phyloP scores from a whole-genome alignment of 2,888 invertebrate genomes.

The Drosophila atripex region DNA sequence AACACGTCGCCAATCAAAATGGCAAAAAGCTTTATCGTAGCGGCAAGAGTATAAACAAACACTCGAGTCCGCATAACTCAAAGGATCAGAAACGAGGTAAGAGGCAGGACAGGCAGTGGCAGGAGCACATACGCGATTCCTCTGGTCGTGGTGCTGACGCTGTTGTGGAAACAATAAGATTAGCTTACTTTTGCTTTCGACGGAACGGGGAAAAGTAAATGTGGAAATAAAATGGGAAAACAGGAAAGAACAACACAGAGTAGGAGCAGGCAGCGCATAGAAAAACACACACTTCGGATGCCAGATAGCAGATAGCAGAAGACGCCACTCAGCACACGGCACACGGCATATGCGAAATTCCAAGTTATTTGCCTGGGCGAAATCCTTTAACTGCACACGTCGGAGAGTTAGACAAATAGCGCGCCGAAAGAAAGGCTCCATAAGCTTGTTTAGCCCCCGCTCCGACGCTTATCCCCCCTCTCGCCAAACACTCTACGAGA shows the following conservation, averaged over 20 bases:
- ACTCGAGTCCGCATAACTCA: slow-evolving; percentile 69
- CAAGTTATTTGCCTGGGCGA: slow-evolving; percentile 66
- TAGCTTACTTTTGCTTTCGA: slow-evolving; percentile 72
- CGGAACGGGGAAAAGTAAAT: slow-evolving; percentile 59
- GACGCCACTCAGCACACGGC: slow-evolving; percentile 25
- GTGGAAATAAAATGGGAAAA: slow-evolving; percentile 73
- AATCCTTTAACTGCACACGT: slow-evolving; percentile 79
- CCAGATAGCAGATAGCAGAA: slow-evolving; percentile 34
- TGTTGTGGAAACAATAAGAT: slow-evolving; percentile 78
- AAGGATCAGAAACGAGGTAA: slow-evolving; percentile 70
- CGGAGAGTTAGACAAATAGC: slow-evolving; percentile 73
- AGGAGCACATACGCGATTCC: slow-evolving; percentile 14
- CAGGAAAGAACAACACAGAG: slow-evolving; percentile 68
- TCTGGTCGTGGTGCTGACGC: slow-evolving; percentile 37
- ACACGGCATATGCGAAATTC: slow-evolving; percentile 41
- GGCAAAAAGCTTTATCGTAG: slow-evolving; percentile 65
- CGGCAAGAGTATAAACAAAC: slow-evolving; percentile 61
- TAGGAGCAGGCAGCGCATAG: slow-evolving; percentile 55
- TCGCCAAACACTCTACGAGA: neutral
- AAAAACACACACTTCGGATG: slow-evolving; percentile 68
- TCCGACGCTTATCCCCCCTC: neutral
- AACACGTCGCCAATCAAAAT: slow-evolving; percentile 80
- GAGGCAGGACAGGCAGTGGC: slow-evolving; percentile 1
- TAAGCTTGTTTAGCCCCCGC: slow-evolving; percentile 21
- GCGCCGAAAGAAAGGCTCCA: slow-evolving; percentile 53